A percentile compares a stretch with the other conserved stretches of the same genome.
phyloP scores from a whole-genome alignment of 2,888 invertebrate genomes.

The Drosophila infuscata region DNA sequence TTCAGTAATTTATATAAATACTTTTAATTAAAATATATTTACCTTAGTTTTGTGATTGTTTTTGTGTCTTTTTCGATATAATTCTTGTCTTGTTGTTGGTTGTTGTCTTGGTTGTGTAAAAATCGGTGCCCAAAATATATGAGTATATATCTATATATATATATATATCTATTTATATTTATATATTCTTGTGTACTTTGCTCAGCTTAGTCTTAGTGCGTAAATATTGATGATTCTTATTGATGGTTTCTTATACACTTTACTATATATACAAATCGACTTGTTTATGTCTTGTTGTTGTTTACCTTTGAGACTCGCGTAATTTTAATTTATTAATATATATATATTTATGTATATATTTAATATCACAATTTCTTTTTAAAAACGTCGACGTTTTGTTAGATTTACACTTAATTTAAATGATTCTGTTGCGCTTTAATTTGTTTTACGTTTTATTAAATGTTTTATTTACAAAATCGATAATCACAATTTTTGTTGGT shows the following conservation, averaged over 20 bases:
- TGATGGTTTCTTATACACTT: slow-evolving; percentile 37
- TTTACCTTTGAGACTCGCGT: slow-evolving; percentile 37
- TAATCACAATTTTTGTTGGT: slow-evolving; percentile 64
- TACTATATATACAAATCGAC: slow-evolving; percentile 58
- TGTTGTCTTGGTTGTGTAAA: slow-evolving; percentile 64
- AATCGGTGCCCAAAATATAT: slow-evolving; percentile 80
- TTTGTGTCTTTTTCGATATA: slow-evolving; percentile 75
- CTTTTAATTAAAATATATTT: slow-evolving; percentile 37
- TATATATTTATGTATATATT: slow-evolving; percentile 41
- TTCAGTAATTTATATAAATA: background rate
- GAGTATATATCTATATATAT: slow-evolving; percentile 32
- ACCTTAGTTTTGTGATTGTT: slow-evolving; percentile 80
- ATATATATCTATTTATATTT: slow-evolving; percentile 50
- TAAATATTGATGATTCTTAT: slow-evolving; percentile 55
- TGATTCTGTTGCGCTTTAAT: slow-evolving; percentile 41
- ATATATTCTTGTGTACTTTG: slow-evolving; percentile 62
- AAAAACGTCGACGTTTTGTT: slow-evolving; percentile 74
- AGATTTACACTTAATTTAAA: slow-evolving; percentile 72
- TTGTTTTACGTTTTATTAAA: slow-evolving; percentile 25
- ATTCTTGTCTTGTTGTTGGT: slow-evolving; percentile 49
- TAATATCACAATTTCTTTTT: slow-evolving; percentile 81
- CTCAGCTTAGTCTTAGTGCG: slow-evolving; percentile 63
- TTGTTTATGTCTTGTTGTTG: slow-evolving; percentile 29
- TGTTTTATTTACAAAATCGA: slow-evolving; percentile 60
- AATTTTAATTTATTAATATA: slow-evolving; percentile 40